phyloP scores from a whole-genome alignment of 2,888 invertebrate species.

The Bembecia ichneumoniformis region DNA sequence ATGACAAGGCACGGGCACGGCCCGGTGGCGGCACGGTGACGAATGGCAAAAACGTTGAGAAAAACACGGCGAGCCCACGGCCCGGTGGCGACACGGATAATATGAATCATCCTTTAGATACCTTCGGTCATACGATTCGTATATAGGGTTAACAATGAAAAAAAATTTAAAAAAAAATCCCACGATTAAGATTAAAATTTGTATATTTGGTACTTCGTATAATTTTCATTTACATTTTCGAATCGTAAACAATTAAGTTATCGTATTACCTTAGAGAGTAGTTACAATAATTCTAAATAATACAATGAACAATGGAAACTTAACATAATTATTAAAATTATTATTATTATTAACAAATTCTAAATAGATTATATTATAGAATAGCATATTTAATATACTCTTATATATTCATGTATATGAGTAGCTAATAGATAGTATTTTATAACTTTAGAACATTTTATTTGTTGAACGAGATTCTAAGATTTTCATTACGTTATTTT shows the following conservation, averaged over 20 bases:
- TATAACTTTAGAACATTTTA: constrained; percentile 61
- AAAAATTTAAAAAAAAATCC: background rate
- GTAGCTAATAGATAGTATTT: constrained; percentile 38
- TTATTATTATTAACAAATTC: constrained; percentile 52
- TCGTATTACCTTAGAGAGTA: constrained; percentile 57
- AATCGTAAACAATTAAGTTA: constrained; percentile 64
- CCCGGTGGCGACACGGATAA: too few species aligned
- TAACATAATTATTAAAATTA: constrained; percentile 52
- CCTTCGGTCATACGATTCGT: too few species aligned
- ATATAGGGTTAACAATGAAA: too few species aligned
- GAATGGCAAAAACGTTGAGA: too few species aligned
- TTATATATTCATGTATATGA: too few species aligned
- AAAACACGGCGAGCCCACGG: too few species aligned
- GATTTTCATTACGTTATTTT: constrained; percentile 36
- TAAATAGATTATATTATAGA: constrained; percentile 40
- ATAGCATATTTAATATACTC: too few species aligned
- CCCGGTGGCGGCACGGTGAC: too few species aligned
- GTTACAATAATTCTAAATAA: constrained; percentile 29
- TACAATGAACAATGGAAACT: constrained; percentile 57
- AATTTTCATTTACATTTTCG: constrained; percentile 66
- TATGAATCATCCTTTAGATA: too few species aligned
- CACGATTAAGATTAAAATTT: constrained; percentile 62
- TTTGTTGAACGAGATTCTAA: constrained; percentile 64
- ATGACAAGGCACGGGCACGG: too few species aligned
- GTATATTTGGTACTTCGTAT: constrained; percentile 73